phyloP scores from a whole-genome alignment of 2,888 invertebrate genomes.

The Rhopalosiphum nymphaeae region DNA sequence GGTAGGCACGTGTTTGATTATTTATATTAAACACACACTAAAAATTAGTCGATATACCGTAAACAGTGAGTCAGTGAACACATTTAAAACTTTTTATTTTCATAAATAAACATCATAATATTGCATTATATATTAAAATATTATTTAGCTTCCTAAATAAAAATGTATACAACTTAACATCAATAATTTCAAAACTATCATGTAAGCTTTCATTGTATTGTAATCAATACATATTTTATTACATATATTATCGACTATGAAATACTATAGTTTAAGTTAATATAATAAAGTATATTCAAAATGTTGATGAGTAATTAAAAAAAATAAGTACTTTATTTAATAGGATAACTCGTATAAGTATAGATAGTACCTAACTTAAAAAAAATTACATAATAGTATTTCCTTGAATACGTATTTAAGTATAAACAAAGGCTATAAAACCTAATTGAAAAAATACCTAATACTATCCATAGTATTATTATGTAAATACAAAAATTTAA shows the following conservation, averaged over 20 bases:
- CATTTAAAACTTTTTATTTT: too few relatives aligned
- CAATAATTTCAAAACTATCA: too few relatives aligned
- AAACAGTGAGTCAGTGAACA: too few relatives aligned
- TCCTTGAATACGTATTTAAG: background rate
- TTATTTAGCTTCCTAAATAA: too few relatives aligned
- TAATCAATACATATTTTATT: background rate
- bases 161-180: too few relatives aligned
- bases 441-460: background rate
- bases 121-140: too few relatives aligned
- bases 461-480: background rate
- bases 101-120: too few relatives aligned
- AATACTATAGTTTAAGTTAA: background rate
- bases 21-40: too few relatives aligned
- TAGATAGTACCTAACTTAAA: background rate
- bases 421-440: background rate
- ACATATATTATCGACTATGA: background rate
- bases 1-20: too few relatives aligned
- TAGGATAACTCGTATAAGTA: background rate
- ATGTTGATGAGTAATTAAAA: background rate
- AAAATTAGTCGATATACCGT: too few relatives aligned
- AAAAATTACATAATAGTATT: background rate
- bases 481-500: background rate
- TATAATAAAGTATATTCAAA: background rate
- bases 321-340: background rate
- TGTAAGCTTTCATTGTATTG: background rate